These are phyloP conservation scores for Trissolcus japonicus DNA, from an alignment of 2,888 invertebrate species.

Conservation along the genomic window DNA sequence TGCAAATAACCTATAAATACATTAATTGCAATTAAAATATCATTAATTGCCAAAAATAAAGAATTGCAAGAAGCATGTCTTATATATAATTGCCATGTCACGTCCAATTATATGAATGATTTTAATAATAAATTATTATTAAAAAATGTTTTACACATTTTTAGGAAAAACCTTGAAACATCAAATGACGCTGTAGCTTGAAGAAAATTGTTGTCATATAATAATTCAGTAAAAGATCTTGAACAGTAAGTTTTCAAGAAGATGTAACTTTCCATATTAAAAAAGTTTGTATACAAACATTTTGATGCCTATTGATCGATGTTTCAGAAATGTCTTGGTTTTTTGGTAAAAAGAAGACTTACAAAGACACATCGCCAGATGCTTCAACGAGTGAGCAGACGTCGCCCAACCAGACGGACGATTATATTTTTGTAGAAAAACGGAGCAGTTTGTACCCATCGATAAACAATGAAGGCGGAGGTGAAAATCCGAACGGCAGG, in stretches of 20 bases:
- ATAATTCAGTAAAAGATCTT: not conserved
- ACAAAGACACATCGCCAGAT: slow-evolving; percentile 68
- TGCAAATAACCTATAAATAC: too few relatives aligned
- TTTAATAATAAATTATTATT: too few relatives aligned
- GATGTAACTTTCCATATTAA: too few relatives aligned
- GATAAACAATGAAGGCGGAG: slow-evolving; percentile 24
- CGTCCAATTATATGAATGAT: too few relatives aligned
- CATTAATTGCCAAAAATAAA: too few relatives aligned
- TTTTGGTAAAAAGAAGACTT: slow-evolving; percentile 72
- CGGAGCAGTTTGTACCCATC: slow-evolving; percentile 46
- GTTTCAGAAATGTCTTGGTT: slow-evolving; percentile 71
- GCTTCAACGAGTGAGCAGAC: slow-evolving; percentile 63
- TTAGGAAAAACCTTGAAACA: too few relatives aligned
- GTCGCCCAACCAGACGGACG: slow-evolving; percentile 59
- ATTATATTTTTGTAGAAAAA: slow-evolving; percentile 67
- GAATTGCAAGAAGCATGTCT: too few relatives aligned
- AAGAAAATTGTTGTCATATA: not conserved
- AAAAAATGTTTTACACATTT: too few relatives aligned
- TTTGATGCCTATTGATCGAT: not conserved
- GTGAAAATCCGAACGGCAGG: slow-evolving; percentile 39
- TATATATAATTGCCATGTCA: too few relatives aligned
- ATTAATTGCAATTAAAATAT: too few relatives aligned
- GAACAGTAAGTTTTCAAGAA: not conserved
- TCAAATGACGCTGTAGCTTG: not conserved
- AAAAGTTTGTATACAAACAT: not conserved